phyloP scores from a whole-genome alignment of 1,140 invertebrate genomes.

The Ostrea denselamellosa region DNA sequence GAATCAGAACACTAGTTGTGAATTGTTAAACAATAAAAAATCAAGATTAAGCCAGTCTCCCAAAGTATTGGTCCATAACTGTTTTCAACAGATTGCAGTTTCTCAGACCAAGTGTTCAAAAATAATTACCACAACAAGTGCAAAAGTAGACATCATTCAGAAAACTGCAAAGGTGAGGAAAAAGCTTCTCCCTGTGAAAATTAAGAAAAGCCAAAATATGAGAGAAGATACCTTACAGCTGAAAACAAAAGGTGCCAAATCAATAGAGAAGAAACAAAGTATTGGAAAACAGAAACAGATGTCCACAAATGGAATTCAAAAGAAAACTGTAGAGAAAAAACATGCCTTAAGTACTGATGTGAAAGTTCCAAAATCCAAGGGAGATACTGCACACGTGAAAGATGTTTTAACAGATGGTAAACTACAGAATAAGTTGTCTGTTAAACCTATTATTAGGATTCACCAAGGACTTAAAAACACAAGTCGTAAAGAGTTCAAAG shows the following conservation, averaged over 20 bases:
- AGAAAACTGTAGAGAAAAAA: neutral
- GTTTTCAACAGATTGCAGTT: neutral
- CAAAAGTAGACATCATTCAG: neutral
- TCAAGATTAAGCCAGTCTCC: neutral
- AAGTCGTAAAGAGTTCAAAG: neutral
- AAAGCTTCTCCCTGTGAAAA: neutral
- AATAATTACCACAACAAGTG: neutral
- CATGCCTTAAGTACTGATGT: neutral
- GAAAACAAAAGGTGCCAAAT: neutral
- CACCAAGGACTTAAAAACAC: constrained; percentile 10
- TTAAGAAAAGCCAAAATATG: neutral
- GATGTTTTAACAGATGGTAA: neutral
- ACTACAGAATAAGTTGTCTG: neutral
- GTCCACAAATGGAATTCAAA: neutral
- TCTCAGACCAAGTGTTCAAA: neutral
- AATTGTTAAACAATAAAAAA: neutral
- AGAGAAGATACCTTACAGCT: neutral
- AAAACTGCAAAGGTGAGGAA: neutral
- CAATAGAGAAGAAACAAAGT: neutral
- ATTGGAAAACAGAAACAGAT: neutral
- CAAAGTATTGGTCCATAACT: constrained; percentile 5
- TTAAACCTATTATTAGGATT: neutral
- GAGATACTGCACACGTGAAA: neutral
- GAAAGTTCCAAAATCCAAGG: neutral
- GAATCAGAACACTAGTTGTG: neutral